Evolutionary conservation across 2,888 invertebrate species (phyloP), one percentile per base, ranked within the genome.

Genomic region (Sinhomidia bicolor): DNA sequence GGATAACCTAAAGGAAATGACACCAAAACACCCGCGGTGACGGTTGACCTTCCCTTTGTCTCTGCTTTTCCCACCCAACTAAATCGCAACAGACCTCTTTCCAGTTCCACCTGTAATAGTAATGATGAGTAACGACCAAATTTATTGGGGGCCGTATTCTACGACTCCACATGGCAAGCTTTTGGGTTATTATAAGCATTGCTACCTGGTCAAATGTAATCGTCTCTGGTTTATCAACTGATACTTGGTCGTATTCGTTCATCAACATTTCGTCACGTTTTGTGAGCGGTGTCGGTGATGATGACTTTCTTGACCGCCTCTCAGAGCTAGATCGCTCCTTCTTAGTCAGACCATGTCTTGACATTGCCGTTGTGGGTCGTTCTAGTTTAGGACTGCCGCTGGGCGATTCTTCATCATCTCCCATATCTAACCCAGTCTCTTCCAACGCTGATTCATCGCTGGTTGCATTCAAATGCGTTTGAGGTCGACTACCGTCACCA

Each of bases 1-100:
- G 97, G 97, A 94, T 97, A 97, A 89, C 95, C 95, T 0, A 95
- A 94, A 0, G 97, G 97, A 93, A 97, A 97, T 47, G 95, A 95
- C 0, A 96, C 95, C 93, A 95, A 95, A 83, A 96, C 93, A 90
- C 95, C 94, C 12, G 95, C 94, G 47, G 94, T 93, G 88, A 92
- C 87, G 9, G 54, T 62, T 26, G 88, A 83, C 65, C 92, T 57
- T 9, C 74, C 81, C 44, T 91, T 91, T 44, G 47, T 29, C 47
- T 81, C 85, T 0, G 89, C 84, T 62, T 91, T 91, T 2, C 87
- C 84, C 74, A 89, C 89, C 92, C 92, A 92, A 65, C 91, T 91
- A 62, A 92, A 92, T n/a, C 91, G 54, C 20, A 92, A 41, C 41
- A 91, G 78, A 10, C 91, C 91, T 36, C 89, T 76, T 76, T 92